Percentiles rank a stretch among this genome's conserved stretches.
phyloP scores from a whole-genome alignment of 2,797 vertebrate genomes.

The Chelonia mydas region DNA sequence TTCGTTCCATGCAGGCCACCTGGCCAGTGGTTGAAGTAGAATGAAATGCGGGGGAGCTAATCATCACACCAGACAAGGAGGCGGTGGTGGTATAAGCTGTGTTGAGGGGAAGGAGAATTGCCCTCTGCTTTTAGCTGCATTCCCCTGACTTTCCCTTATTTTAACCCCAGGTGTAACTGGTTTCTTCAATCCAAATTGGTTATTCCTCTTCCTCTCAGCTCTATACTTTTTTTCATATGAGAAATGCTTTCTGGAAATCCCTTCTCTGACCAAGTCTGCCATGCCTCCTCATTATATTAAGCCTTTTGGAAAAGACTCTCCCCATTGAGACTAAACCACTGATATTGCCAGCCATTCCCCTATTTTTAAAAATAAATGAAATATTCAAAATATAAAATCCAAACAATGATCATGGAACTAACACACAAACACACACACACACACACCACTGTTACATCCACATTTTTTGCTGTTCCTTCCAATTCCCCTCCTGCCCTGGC shows the following conservation, averaged over 20 bases:
- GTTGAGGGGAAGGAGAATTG: fast-evolving
- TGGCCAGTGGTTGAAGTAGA: neutral
- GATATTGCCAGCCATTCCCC: too few species aligned
- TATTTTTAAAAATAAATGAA: too few species aligned
- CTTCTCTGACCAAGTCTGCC: neutral
- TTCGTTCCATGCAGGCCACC: neutral
- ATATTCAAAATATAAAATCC: too few species aligned
- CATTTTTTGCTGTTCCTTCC: too few species aligned
- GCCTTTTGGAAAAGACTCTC: too few species aligned
- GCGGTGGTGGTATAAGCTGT: neutral
- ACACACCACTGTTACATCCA: too few species aligned
- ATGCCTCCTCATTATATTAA: neutral
- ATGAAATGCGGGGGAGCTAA: neutral
- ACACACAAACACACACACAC: too few species aligned
- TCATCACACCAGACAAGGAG: neutral
- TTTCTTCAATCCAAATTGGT: neutral
- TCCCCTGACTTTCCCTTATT: neutral
- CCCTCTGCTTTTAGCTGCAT: neutral
- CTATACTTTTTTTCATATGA: neutral
- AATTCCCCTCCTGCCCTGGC: too few species aligned
- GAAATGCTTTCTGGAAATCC: neutral
- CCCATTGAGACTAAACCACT: too few species aligned
- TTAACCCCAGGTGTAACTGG: neutral
- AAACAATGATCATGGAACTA: too few species aligned
- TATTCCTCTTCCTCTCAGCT: neutral